A percentile compares a stretch with the other conserved stretches of the same genome.
Evolutionary conservation across 1,140 invertebrate species (phyloP).

Genomic region (Apolygus lucorum): DNA sequence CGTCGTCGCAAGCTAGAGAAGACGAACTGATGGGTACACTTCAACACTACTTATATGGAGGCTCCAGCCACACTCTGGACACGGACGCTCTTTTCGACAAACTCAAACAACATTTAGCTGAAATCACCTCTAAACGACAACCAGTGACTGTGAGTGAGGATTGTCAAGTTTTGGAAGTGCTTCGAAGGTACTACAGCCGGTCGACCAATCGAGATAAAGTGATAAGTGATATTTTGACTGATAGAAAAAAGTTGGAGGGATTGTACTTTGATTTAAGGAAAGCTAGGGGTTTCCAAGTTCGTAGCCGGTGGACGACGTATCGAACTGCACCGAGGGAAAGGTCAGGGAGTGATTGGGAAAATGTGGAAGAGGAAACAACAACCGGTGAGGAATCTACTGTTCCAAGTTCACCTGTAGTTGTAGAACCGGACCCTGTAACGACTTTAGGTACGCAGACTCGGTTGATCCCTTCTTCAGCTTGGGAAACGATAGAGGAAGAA

Average conservation of each 20-base stretch:
- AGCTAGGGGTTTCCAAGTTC: constrained; percentile 48
- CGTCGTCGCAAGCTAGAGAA: constrained; percentile 40
- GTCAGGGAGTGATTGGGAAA: constrained; percentile 3
- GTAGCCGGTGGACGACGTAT: constrained; percentile 6
- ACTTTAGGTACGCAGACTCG: constrained; percentile 50
- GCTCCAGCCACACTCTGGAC: constrained; percentile 42
- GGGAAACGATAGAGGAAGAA: constrained; percentile 45
- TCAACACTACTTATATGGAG: constrained; percentile 50
- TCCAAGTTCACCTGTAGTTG: constrained; percentile 49
- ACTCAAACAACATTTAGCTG: constrained; percentile 51
- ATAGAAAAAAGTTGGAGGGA: constrained; percentile 59
- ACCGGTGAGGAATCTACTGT: constrained; percentile 28
- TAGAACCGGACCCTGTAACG: constrained; percentile 40
- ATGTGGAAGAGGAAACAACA: constrained; percentile 22
- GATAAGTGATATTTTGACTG: constrained; percentile 58
- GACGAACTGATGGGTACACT: constrained; percentile 54
- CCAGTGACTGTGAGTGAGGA: constrained; percentile 43
- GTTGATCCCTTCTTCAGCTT: constrained; percentile 45
- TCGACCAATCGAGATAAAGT: constrained; percentile 54
- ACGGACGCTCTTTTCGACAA: constrained; percentile 55
- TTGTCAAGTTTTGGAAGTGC: constrained; percentile 51
- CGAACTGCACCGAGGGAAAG: background rate
- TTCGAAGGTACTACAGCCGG: constrained; percentile 55
- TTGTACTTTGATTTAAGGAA: constrained; percentile 61
- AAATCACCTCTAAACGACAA: constrained; percentile 37